Base-by-base conservation (phyloP, 2,888 invertebrate species). In the Stenolophus ochropezus region DNA sequence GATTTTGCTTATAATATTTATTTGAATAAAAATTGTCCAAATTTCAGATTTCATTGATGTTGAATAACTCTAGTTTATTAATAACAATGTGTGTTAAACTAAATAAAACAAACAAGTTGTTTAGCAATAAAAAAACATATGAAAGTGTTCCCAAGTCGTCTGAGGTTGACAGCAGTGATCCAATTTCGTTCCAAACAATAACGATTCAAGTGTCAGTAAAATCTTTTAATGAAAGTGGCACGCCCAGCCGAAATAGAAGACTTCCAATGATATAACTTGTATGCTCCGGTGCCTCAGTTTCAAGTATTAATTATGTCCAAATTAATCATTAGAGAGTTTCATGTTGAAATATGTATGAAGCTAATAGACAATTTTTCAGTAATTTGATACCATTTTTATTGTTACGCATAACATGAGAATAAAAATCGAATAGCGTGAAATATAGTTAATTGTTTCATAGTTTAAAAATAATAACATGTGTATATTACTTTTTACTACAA, bases 211-310 rank as follows among this genome's bases (percentile, higher is more conserved):
- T 61, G 61, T n/a, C 61, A 61, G 25, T 25, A 61, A 61, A 61
- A 25, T 61, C 61, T 14, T 61, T 61, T 61, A 27, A 61, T 61
- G 61, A 61, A 61, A 61, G 61, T 61, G 61, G 21, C 61, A 61
- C 61, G 23, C 61, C 61, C 25, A 23, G 11, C 1, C 3, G 61
- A 25, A 61, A 61, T 14, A 61, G 8, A n/a, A 61, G 23, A 61
- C 61, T 11, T 23, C n/a, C 11, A 61, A 61, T 61, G 61, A 61
- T 61, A 61, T 61, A 61, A 61, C 23, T 61, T 61, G 25, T 23
- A 21, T 61, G 21, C 58, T 23, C 58, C 4, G 23, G 21, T 58
- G 23, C 23, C 23, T 58, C 58, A 58, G 23, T 25, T 58, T 58
- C 11, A 21, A n/a, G 8, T 20, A 21, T 58, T 58, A 58, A 58